Base-by-base conservation (phyloP, 2,113 vertebrate genomes). In the Budorcas taxicolor region DNA sequence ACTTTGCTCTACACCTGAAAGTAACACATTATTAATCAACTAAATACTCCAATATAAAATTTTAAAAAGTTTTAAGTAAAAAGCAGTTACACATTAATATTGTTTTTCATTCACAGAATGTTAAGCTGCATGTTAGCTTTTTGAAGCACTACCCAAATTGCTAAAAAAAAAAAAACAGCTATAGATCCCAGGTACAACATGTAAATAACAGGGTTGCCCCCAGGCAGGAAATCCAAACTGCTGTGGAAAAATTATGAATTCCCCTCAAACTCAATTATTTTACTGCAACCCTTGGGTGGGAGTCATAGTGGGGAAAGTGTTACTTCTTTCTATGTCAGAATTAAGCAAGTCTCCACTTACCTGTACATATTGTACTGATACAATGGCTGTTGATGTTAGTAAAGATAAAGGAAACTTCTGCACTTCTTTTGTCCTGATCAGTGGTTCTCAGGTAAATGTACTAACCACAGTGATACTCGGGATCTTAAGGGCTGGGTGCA, bases 401-500 rank as follows among this genome's bases (percentile, higher is more conserved):
- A 83, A 62, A 60, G 58, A 60, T n/a, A 80, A 76, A 94, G 90
- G 52, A 71, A 87, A 84, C 60, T 92, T 96, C 93, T 90, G 78
- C 1, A 43, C 74, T 92, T 50, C 50, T 91, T 81, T 91, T 67
- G 47, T 94, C 86, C 58, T 94, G 96, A 93, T 91, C 93, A 64
- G 85, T 91, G 87, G 60, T 96, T 98, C 96, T 95, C 85, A 58
- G 64, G 92, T 87, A 94, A 97, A 96, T 97, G 97, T 91, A 47
- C 78, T 97, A 90, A 92, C 76, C 93, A 83, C 50, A 90, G 21
- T 58, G 88, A 94, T 76, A 94, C 84, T 84, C 93, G 94, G 90
- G 86, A 96, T 87, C 96, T 97, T 98, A 97, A 97, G 97, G 97
- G 94, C 82, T 97, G 88, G 87, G 88, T 95, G 55, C 40, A 90